Base-by-base conservation (phyloP, 2,797 vertebrate genomes). In the Rhyacichthys aspro region DNA sequence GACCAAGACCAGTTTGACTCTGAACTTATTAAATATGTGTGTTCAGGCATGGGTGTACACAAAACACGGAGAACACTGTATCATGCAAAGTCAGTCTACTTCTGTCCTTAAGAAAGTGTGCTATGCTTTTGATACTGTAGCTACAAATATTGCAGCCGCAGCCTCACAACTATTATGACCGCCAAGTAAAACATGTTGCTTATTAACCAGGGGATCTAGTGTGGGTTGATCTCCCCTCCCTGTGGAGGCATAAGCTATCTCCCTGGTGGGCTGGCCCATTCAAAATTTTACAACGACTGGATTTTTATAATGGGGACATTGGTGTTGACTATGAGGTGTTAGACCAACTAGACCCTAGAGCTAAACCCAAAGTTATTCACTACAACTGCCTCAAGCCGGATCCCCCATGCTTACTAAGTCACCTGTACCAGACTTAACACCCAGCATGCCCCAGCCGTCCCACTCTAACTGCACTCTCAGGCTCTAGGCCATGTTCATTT, bases 381-480 rank as follows among this genome's bases (percentile, higher is more conserved):
- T 74, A 63, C 38, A 78, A 63, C 12, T 12, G 43, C 7, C 45
- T 74, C 0, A 70, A 70, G 36, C 55, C 59, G 2, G 60, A 71
- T 18, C 43, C 10, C 54, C 67, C 60, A 33, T 14, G 34, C 43
- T 42, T 66, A 55, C 39, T 42, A 54, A 16, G 11, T 9, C 19
- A 0, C n/a, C 39, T 1, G 46, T 16, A 10, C 38, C 15, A 33
- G 8, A 38, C 16, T 1, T n/a, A 23, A 14, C 37, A 14, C 43
- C 11, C 9, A 19, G 43, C 10, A 43, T 1, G 9, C n/a, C n/a
- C n/a, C n/a, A n/a, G n/a, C n/a, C n/a, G n/a, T n/a, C n/a, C 44
- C 17, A 17, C 43, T 17, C 7, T 52, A 39, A 63, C 60, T 23
- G 36, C 3, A 33, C 49, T 66, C 1, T 67, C 42, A 7, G 70